Base-by-base conservation (phyloP, 2,888 invertebrate species). In the Galerucella calmariensis region DNA sequence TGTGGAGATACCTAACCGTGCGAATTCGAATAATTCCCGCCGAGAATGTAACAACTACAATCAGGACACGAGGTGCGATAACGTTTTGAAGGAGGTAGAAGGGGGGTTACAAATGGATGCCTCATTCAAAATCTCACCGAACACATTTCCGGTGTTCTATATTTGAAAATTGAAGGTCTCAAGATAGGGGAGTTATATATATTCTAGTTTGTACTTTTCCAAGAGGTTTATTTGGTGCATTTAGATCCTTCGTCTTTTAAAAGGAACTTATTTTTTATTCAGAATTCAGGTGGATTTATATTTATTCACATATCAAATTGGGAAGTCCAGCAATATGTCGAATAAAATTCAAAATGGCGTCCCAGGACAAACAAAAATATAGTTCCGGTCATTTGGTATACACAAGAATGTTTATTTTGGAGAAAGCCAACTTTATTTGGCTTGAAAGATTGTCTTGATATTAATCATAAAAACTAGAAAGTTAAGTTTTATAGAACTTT, bases 1-100 rank as follows among this genome's bases (percentile, higher is more conserved):
- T 86, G 85, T 86, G 84, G 83, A 85, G 84, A 86, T 85, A 85
- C 84, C 84, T 83, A 83, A 84, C 83, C 82, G 84, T 82, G 83
- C 84, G 84, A 85, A 85, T 85, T 84, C 84, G 82, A 84, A 85
- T 84, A 82, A 84, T 78, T 81, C 81, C 79, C 41, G 56, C 51
- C 61, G 62, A 62, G 67, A 72, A 67, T 58, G 72, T 67, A 62
- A 53, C 67, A 53, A 68, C 73, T 62, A 68, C 68, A 69, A 69
- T 67, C 69, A 65, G 65, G 56, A 69, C 68, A 59, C 65, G 62
- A 48, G 70, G 63, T 27, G 58, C 72, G 72, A 72, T 72, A 72
- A 72, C 72, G 48, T 24, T 20, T 27, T 41, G 44, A 53, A 67
- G 35, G 41, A 11, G 35, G 67, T 53, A 12, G 14, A 14, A 24